Conservation (phyloP, 2,888 invertebrate species). For the Agrotis ipsilon region DNA sequence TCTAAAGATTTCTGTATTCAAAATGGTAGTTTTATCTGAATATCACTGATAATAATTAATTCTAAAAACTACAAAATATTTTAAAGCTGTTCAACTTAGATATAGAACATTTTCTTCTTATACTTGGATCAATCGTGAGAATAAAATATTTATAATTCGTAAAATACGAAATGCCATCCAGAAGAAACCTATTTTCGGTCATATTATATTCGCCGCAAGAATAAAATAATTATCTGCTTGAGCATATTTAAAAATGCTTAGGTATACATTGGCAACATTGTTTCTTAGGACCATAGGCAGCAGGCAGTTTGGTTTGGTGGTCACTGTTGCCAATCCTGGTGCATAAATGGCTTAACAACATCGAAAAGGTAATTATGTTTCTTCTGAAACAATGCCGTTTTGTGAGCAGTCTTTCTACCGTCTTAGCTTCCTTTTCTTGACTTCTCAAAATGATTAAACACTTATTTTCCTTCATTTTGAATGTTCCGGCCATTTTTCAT, state of each 20-base stretch:
- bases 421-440: slow-evolving; percentile 19
- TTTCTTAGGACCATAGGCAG: background rate
- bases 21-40: slow-evolving; percentile 64
- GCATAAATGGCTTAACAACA: background rate
- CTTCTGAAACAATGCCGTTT: slow-evolving; percentile 5
- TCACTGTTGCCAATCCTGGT: background rate
- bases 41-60: slow-evolving; percentile 62
- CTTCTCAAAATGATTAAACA: slow-evolving; percentile 48
- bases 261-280: background rate
- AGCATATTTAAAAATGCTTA: slow-evolving; percentile 30
- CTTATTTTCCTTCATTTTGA: slow-evolving; percentile 78
- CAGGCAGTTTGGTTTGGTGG: slow-evolving; percentile 3
- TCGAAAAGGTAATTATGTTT: background rate
- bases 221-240: slow-evolving; percentile 4
- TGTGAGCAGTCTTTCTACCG: background rate
- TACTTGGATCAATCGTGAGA: slow-evolving; percentile 29
- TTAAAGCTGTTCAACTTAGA: slow-evolving; percentile 56
- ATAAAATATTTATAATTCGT: slow-evolving; percentile 31
- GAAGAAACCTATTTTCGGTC: slow-evolving; percentile 20
- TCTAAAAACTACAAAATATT: slow-evolving; percentile 51
- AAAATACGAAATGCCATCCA: slow-evolving; percentile 46
- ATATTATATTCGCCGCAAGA: background rate
- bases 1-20: slow-evolving; percentile 56
- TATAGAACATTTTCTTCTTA: slow-evolving; percentile 49
- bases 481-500: slow-evolving; percentile 90